Evolutionary conservation across 2,888 invertebrate species (phyloP).

Genomic region (Eupelmus urozonus): DNA sequence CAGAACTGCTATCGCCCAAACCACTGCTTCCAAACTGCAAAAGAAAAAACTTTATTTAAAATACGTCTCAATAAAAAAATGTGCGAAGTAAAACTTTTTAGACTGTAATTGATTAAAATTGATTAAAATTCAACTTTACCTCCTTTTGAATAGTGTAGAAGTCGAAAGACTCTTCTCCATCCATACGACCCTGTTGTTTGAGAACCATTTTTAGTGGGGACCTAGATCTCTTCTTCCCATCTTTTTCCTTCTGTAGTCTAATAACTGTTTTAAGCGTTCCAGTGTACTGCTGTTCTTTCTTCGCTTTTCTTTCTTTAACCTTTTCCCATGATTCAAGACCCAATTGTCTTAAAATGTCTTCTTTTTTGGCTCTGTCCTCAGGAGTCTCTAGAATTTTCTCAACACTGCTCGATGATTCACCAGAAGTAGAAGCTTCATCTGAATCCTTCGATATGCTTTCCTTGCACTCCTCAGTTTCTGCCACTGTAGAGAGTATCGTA

Average conservation of each 20-base stretch:
- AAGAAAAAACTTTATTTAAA: slow-evolving; percentile 59
- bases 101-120: slow-evolving; percentile 3
- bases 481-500: background rate
- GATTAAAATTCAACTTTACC: slow-evolving; percentile 74
- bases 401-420: slow-evolving; percentile 71
- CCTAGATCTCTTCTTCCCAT: slow-evolving; percentile 82
- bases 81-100: background rate
- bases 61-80: background rate
- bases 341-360: slow-evolving; percentile 85
- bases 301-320: slow-evolving; percentile 79
- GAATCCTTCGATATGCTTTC: slow-evolving; percentile 67
- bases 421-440: slow-evolving; percentile 73
- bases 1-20: slow-evolving; percentile 77
- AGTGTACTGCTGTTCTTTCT: slow-evolving; percentile 79
- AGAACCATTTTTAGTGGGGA: slow-evolving; percentile 89
- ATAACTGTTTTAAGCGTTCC: slow-evolving; percentile 92
- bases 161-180: slow-evolving; percentile 77
- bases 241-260: slow-evolving; percentile 82
- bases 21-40: slow-evolving; percentile 76
- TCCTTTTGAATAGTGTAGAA: slow-evolving; percentile 87
- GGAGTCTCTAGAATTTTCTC: slow-evolving; percentile 78
- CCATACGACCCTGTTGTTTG: slow-evolving; percentile 80
- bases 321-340: slow-evolving; percentile 87
- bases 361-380: slow-evolving; percentile 84
- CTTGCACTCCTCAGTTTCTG: slow-evolving; percentile 50